A percentile compares a stretch with the other conserved stretches of the same genome.
phyloP scores from a whole-genome alignment of 2,888 invertebrate species.

The Eledone cirrhosa region DNA sequence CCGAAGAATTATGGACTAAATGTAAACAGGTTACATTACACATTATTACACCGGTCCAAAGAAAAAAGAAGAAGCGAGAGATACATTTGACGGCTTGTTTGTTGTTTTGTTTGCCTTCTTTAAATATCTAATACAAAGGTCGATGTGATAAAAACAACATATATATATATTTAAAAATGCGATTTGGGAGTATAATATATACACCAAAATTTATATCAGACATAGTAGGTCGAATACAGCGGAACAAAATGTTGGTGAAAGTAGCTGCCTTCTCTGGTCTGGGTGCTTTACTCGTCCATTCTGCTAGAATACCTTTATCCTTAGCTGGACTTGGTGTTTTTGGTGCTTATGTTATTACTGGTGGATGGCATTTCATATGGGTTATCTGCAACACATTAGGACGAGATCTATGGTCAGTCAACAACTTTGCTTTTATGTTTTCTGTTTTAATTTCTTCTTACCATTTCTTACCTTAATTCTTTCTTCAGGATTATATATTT shows the following conservation, averaged over 20 bases:
- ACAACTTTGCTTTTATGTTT: background rate
- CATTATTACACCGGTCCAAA: background rate
- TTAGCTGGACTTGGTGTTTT: slow-evolving; percentile 43
- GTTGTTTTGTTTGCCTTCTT: background rate
- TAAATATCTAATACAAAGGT: background rate
- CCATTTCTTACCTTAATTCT: background rate
- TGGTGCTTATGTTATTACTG: slow-evolving; percentile 51
- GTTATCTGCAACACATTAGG: slow-evolving; percentile 52
- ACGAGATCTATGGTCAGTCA: slow-evolving; percentile 54
- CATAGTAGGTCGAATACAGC: slow-evolving; percentile 8
- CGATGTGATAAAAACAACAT: slow-evolving; percentile 1
- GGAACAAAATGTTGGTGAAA: slow-evolving; percentile 38
- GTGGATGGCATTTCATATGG: slow-evolving; percentile 58
- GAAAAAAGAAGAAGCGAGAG: background rate
- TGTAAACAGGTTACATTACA: too few species aligned
- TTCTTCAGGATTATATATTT: too few species aligned
- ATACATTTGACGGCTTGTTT: background rate
- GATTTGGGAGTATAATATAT: slow-evolving; percentile 4
- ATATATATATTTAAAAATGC: too few species aligned
- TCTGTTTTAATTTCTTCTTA: background rate
- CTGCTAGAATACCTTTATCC: slow-evolving; percentile 41
- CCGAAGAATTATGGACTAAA: too few species aligned
- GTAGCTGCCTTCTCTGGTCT: slow-evolving; percentile 40
- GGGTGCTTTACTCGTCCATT: slow-evolving; percentile 43
- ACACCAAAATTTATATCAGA: background rate